phyloP scores from a whole-genome alignment of 2,797 vertebrate genomes.

The Ciconia nigra region DNA sequence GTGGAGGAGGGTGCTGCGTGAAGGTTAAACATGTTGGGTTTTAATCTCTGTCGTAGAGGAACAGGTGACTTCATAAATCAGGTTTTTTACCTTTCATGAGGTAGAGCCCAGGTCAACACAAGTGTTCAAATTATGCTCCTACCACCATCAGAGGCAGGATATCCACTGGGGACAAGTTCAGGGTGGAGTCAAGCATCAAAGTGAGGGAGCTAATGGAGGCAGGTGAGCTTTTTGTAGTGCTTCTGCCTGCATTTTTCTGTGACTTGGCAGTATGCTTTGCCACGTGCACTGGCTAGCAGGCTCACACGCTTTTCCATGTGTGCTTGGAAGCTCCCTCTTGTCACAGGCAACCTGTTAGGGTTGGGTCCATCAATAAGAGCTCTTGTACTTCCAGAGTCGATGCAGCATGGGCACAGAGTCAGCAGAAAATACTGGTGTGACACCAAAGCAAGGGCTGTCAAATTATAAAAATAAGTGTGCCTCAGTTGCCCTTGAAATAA shows the following conservation, averaged over 20 bases:
- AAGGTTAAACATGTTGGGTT: neutral
- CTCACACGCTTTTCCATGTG: rapidly evolving
- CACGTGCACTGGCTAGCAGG: rapidly evolving
- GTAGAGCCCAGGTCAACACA: neutral
- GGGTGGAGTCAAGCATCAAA: neutral
- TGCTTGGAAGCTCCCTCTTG: neutral
- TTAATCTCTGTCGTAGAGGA: neutral
- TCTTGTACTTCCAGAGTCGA: neutral
- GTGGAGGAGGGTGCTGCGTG: rapidly evolving
- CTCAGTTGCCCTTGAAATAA: neutral
- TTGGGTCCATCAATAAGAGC: neutral
- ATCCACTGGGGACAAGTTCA: neutral
- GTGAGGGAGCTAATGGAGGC: neutral
- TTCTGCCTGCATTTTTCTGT: neutral
- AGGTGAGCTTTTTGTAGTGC: neutral
- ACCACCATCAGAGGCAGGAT: neutral
- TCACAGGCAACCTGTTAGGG: neutral
- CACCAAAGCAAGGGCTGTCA: neutral
- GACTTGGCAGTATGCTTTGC: neutral
- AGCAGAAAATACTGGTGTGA: neutral
- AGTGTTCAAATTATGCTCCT: neutral
- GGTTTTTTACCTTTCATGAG: neutral
- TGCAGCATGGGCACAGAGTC: rapidly evolving
- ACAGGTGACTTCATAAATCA: neutral
- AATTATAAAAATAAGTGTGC: neutral